Evolutionary conservation across 2,797 vertebrate species (phyloP), one percentile per base, ranked within the genome.

Genomic region (Amniataba percoides): DNA sequence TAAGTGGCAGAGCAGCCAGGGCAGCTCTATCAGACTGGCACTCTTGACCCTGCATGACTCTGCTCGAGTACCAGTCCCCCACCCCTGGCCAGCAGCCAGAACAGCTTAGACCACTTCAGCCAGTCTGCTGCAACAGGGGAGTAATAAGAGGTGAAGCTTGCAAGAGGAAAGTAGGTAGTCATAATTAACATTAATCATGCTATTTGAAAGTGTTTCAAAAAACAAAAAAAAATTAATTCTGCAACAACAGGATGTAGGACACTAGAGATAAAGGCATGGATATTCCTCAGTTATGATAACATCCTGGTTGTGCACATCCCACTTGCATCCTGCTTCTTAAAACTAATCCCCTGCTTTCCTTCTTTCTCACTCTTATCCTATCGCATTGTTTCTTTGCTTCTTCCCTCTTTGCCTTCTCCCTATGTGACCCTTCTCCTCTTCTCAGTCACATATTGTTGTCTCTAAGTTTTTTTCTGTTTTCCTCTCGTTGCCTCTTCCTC

Each of bases 11-110:
- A 84, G 81, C 52, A 88, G 77, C 68, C 82, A 63, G 84, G 74
- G 79, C 77, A 75, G 36, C 79, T 71, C 83, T 90, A 91, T 88
- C 90, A 84, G 66, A 76, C 65, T 43, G 72, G 71, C 75, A 70
- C 86, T 87, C 89, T 93, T 91, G 88, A 93, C 89, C 87, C 74
- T 77, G 80, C 72, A 39, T 82, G 85, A 85, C 84, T 82, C 51
- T 46, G 42, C 45, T 85, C 0, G 55, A 92, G 84, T 27, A 73
- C 81, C 78, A 71, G 58, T 43, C 83, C 65, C 70, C 27, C 83
- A 63, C 70, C 27, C 85, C 78, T 87, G 81, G 86, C 72, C 85
- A 52, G 43, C 10, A 73, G 42, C 59, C 61, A 61, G 52, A 53
- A 61, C 63, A 72, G 56, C 71, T 78, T 31, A 71, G 51, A 77